Evolutionary conservation across 53 echinoderm and acorn worm genomes (phyloP).

Genomic region (Temnopleurus reevesii): DNA sequence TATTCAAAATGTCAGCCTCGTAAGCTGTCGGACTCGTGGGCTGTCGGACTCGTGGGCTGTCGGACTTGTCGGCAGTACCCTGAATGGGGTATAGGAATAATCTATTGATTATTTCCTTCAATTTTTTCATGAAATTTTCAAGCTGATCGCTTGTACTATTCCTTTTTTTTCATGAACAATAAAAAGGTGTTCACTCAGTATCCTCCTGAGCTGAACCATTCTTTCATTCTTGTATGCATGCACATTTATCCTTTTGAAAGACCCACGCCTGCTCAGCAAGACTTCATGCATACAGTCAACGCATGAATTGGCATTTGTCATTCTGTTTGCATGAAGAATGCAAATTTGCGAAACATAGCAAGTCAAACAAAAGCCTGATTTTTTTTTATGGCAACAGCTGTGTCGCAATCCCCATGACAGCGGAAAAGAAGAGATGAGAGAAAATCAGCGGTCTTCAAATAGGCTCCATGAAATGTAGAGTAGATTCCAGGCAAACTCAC

Average conservation of each 20-base stretch:
- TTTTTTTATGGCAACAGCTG: conserved; percentile 34
- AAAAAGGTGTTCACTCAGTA: neutral
- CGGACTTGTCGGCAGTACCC: no score
- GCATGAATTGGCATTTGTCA: conserved; percentile 36
- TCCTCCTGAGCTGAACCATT: neutral
- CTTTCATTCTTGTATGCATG: neutral
- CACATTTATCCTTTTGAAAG: neutral
- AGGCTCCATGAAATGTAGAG: neutral
- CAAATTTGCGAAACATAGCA: conserved; percentile 31
- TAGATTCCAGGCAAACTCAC: neutral
- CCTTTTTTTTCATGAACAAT: neutral
- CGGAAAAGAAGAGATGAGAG: neutral
- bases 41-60: no score
- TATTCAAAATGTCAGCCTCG: no score
- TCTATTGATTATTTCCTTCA: no score
- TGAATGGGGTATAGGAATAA: no score
- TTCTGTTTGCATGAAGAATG: neutral
- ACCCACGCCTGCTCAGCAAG: neutral
- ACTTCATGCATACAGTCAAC: neutral
- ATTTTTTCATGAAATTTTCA: no score
- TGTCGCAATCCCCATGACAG: conserved; percentile 37
- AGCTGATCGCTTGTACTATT: no score
- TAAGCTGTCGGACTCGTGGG: no score
- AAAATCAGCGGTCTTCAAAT: conserved; percentile 20
- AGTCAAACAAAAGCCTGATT: conserved; percentile 15